Base-by-base conservation (phyloP, 2,113 vertebrate genomes). In the Ramphastos sulfuratus region DNA sequence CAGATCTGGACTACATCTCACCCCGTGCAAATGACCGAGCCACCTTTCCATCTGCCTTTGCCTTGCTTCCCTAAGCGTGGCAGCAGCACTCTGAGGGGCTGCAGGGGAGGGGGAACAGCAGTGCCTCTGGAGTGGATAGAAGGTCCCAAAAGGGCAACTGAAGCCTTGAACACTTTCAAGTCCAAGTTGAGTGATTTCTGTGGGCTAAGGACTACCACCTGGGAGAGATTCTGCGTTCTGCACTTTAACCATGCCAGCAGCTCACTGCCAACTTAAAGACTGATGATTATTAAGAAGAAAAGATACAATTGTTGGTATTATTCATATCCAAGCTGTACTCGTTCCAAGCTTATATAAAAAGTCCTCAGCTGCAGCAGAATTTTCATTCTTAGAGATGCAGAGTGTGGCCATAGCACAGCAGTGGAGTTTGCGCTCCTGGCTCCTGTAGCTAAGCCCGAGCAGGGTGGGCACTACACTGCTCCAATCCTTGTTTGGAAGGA, bases 21-120 rank as follows among this genome's bases (percentile, higher is more conserved):
- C 11, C n/a, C 35, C 0, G 0, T 78, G 31, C 63, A 60, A 82
- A 33, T 10, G 15, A 76, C 39, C 37, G 10, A 60, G 30, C 44
- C 44, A 56, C 27, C 15, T 55, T 75, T 24, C 24, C 46, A 12
- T 0, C 4, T 39, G 46, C 46, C 55, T 80, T 63, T 39, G 55
- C n/a, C 64, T 85, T 65, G 5, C 39, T 56, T 55, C 24, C 35
- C 24, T 42, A 77, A 1, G 0, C 2, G 0, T 11, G 25, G 31
- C 31, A 54, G 55, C 33, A 44, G 15, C 33, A 48, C 3, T 21
- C 35, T 35, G 30, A 81, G 56, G 42, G 23, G 52, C 37, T 33
- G 35, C 1, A 2, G 19, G 21, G 8, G 1, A 2, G 7, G 11
- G 3, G 10, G 19, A 80, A 59, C 3, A 63, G 48, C 42, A 64